Conservation (phyloP, 2,888 invertebrate species). For the Calameuta filiformis region DNA sequence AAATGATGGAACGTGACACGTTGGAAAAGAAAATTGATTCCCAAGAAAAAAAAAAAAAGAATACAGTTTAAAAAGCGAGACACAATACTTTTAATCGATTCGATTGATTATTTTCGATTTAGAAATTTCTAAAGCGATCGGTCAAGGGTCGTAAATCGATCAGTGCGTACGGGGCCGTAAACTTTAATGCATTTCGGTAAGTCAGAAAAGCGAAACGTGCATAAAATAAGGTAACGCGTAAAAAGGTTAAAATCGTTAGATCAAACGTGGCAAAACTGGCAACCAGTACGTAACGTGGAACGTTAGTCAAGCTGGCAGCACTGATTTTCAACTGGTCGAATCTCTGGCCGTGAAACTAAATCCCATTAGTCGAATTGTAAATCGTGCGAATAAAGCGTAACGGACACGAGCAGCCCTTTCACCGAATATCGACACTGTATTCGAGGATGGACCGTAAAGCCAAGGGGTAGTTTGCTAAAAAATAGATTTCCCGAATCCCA, state of each 20-base stretch:
- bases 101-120: background rate
- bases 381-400: background rate
- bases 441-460: background rate
- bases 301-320: background rate
- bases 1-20: background rate
- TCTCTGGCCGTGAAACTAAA: background rate
- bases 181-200: background rate
- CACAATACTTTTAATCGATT: background rate
- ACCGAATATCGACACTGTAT: background rate
- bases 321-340: background rate
- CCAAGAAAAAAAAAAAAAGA: too few relatives aligned
- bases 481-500: background rate
- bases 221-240: background rate
- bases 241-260: background rate
- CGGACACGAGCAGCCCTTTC: background rate
- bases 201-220: background rate
- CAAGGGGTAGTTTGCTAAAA: background rate
- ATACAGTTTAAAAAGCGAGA: background rate
- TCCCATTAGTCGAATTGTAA: background rate
- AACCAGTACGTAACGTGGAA: background rate
- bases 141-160: too few relatives aligned
- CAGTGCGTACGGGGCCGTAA: too few relatives aligned
- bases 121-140: too few relatives aligned
- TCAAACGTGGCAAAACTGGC: background rate
- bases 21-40: background rate